Base-by-base conservation (phyloP, 2,113 vertebrate species). In the Taxidea taxus region DNA sequence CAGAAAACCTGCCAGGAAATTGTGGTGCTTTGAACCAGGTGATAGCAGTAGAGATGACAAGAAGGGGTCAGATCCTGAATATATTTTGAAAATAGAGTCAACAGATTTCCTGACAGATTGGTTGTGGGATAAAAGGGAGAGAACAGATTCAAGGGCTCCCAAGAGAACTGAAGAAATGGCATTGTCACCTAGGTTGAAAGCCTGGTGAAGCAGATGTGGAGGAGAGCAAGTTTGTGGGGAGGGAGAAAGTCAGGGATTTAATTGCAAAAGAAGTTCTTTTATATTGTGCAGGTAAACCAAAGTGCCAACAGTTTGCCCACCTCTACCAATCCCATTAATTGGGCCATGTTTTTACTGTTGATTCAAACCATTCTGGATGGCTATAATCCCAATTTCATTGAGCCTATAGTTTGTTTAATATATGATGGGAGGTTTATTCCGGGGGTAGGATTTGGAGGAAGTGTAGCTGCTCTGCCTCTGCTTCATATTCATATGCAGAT, bases 281-380 rank as follows among this genome's bases (percentile, higher is more conserved):
- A 21, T 31, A 42, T 14, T 58, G 16, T 72, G 51, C 10, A 54
- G 23, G 27, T 81, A 60, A 91, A 78, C 25, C 58, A 39, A 29
- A 80, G 91, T 37, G 3, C 54, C 39, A 68, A 29, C 27, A 23
- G 12, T 92, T 72, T 81, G 42, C 8, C 37, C 21, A 58, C 11
- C 10, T 94, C 9, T 12, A 5, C 78, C 62, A 58, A 13, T 70
- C 27, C 37, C 21, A 6, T 86, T 13, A 70, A 90, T 87, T 90
- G 86, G 56, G 47, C 90, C 56, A 23, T 72, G 5, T 87, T 96
- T 87, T 91, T 95, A 87, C 11, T 87, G 21, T 93, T 89, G 37
- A 60, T 0, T 82, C 93, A 92, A 94, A 90, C 49, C 18, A 77
- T 77, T 87, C n/a, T 78, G 21, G 25, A 64, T 94, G 42, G 49